Conservation (phyloP, 1,140 invertebrate species). For the Geopemphigus sp. region DNA sequence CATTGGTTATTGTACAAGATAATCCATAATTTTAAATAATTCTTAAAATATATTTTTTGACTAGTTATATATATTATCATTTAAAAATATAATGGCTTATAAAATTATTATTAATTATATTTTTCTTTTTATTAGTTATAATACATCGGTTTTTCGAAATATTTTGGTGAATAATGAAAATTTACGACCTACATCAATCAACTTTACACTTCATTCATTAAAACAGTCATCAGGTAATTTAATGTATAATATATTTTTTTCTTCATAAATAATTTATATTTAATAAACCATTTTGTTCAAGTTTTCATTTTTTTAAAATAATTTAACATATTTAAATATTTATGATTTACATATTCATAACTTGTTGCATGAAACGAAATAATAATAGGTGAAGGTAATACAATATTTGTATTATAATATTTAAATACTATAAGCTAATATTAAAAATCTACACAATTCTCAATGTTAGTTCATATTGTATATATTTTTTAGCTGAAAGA, state of each 20-base stretch:
- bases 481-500: slow-evolving; percentile 45
- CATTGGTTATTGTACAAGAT: too few species aligned
- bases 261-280: slow-evolving; percentile 23
- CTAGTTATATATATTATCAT: too few species aligned
- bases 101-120: too few species aligned
- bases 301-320: neutral
- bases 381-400: neutral
- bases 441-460: neutral
- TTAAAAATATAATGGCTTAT: too few species aligned
- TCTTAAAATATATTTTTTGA: too few species aligned
- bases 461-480: neutral
- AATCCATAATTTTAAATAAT: too few species aligned
- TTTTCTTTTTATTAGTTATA: slow-evolving; percentile 43
- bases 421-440: neutral
- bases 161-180: slow-evolving; percentile 7
- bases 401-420: neutral
- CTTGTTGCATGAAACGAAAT: neutral
- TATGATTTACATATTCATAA: slow-evolving; percentile 1
- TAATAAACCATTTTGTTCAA: neutral
- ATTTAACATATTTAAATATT: neutral
- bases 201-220: slow-evolving; percentile 43
- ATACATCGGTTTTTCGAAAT: neutral
- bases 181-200: slow-evolving; percentile 4
- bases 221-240: slow-evolving; percentile 47
- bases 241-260: slow-evolving; percentile 37